These are phyloP conservation scores for Cyphomyrus plagiostoma DNA, from an alignment of 2,113 vertebrate species.

Conservation along the genomic window DNA sequence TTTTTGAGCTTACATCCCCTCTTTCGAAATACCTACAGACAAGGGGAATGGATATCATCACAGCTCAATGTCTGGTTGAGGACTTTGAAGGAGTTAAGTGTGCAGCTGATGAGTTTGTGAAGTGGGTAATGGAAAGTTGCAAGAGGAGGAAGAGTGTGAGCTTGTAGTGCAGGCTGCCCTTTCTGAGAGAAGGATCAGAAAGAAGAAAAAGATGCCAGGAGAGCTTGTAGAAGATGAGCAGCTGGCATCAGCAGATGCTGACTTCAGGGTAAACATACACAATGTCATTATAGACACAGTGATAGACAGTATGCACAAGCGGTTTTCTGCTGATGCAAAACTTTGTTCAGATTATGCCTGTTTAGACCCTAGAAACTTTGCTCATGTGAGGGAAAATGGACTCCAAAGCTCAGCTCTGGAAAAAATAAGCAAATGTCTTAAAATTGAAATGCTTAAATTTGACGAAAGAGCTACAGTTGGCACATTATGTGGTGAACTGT, in stretches of 20 bases:
- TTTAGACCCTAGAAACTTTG: conserved; percentile 17
- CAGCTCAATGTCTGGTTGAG: conserved; percentile 10
- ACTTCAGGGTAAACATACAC: conserved; percentile 18
- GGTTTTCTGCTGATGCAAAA: conserved; percentile 19
- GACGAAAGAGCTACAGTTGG: conserved; percentile 6
- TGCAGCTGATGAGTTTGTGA: too few species aligned
- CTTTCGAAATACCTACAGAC: conserved; percentile 23
- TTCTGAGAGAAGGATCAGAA: neutral
- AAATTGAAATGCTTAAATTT: conserved; percentile 9
- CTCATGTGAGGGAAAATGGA: conserved; percentile 12
- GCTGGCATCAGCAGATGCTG: neutral
- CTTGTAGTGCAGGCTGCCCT: neutral
- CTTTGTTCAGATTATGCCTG: conserved; percentile 24
- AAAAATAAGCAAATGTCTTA: conserved; percentile 20
- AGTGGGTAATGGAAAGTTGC: neutral
- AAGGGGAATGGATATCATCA: neutral
- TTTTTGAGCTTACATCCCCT: conserved; percentile 8
- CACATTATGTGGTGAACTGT: conserved; percentile 18
- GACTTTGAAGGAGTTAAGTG: too few species aligned
- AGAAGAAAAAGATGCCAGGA: conserved; percentile 25
- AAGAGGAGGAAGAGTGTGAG: conserved; percentile 19
- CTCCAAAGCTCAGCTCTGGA: conserved; percentile 18
- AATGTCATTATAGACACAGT: conserved; percentile 24
- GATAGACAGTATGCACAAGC: conserved; percentile 1
- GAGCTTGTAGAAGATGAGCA: conserved; percentile 25